These are phyloP conservation scores for Oscheius sp. DNA, from an alignment of 1,140 invertebrate genomes.

Conservation along the genomic window DNA sequence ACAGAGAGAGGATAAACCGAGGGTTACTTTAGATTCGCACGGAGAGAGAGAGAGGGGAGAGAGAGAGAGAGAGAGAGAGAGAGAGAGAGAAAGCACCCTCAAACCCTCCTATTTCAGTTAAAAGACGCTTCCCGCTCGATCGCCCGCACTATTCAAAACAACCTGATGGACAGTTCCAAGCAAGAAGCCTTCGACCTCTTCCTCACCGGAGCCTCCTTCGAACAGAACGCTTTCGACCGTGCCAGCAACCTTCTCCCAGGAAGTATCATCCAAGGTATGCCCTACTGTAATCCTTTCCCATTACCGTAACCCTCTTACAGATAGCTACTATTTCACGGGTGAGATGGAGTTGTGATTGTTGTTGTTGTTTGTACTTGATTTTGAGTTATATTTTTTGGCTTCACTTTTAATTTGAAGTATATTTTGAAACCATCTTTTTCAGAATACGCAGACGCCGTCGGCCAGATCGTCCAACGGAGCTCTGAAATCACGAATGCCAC, in stretches of 20 bases:
- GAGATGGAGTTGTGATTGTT: constrained; percentile 37
- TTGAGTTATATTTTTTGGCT: constrained; percentile 10
- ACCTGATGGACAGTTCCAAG: constrained; percentile 92
- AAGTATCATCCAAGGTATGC: constrained; percentile 78
- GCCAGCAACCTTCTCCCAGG: constrained; percentile 81
- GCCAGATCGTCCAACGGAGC: constrained; percentile 69
- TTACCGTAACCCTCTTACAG: constrained; percentile 39
- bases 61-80: too few species aligned
- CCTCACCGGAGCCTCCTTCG: constrained; percentile 82
- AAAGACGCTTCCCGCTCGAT: constrained; percentile 96
- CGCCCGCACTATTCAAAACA: constrained; percentile 96
- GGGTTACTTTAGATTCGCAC: constrained; percentile 5
- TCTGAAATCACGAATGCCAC: constrained; percentile 77
- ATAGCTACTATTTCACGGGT: constrained; percentile 53
- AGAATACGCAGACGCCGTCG: constrained; percentile 64
- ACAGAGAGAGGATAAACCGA: too few species aligned
- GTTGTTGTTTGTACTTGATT: constrained; percentile 6
- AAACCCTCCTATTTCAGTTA: constrained; percentile 64
- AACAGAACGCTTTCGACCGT: constrained; percentile 83
- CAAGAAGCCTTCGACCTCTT: constrained; percentile 98
- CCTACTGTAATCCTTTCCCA: constrained; percentile 19
- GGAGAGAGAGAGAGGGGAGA: constrained; percentile 25
- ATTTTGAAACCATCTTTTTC: constrained; percentile 40
- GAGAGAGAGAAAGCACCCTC: too few species aligned
- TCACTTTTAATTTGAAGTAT: neutral